Base-by-base conservation (phyloP, 1,140 invertebrate species). In the Gonatopus flavifemur region DNA sequence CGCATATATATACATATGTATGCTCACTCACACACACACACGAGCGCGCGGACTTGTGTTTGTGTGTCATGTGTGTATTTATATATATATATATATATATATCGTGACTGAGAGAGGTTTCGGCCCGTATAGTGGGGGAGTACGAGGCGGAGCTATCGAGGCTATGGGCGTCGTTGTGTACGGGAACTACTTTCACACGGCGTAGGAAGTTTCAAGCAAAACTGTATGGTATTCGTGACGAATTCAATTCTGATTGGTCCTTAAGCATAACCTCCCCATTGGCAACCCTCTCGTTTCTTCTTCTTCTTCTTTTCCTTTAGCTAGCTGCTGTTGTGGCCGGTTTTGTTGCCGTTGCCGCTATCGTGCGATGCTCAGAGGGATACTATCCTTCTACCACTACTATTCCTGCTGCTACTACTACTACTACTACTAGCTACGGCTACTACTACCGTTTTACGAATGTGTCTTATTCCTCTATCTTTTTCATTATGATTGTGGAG, bases 191-290 rank as follows among this genome's bases (percentile, higher is more conserved):
- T 76, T 75, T 74, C 61, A 44, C 67, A 61, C 49, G 55, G 74
- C 74, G 72, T 67, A 75, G 67, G 61, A 59, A 58, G 59, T 62
- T 62, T 57, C 65, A 55, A 41, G 46, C 55, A 48, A 50, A 48
- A 57, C 65, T 59, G 66, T 66, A 56, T 59, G 65, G 62, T 48
- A 66, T 64, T 75, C 67, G 73, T 77, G 73, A 78, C 74, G 76
- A 78, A 78, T 78, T 77, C 73, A 75, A 76, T 78, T 76, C 74
- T 69, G 74, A 78, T 78, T 78, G 76, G 76, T 77, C 67, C 72
- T 75, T 74, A 76, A 74, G 67, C 73, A 73, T 71, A 74, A 62
- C 70, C 73, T 72, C 70, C 71, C 60, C 72, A 60, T 64, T 66
- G 64, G 57, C 53, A 57, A 67, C 57, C 62, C 60, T 57, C 59